Percentiles rank a stretch among this genome's conserved stretches.
Conservation (phyloP, 2,113 vertebrate genomes). For the Calidris pugnax region DNA sequence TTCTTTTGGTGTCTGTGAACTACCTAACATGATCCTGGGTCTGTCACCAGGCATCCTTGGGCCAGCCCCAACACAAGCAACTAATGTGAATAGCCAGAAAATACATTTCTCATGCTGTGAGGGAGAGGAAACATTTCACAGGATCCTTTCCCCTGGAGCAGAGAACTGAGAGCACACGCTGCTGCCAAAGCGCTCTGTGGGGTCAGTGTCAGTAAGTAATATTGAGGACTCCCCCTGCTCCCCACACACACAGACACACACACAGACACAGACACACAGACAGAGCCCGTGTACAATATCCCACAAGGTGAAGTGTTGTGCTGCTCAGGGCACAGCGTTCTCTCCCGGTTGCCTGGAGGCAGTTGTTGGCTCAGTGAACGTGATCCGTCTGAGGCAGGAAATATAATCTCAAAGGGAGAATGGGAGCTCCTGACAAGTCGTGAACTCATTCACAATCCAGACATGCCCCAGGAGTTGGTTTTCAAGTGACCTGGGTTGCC, state of each 20-base stretch:
- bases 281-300: not conserved
- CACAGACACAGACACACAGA: not conserved
- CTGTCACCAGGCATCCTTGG: not conserved
- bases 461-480: not conserved
- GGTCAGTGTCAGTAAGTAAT: not conserved
- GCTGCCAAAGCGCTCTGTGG: not conserved
- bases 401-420: not conserved
- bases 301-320: not conserved
- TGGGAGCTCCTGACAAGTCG: not conserved
- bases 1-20: not conserved
- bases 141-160: not conserved
- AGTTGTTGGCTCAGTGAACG: not conserved
- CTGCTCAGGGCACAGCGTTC: not conserved
- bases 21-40: not conserved
- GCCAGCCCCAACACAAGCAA: not conserved
- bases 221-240: not conserved
- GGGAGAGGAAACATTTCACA: not conserved
- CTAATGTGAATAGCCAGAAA: not conserved
- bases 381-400: not conserved
- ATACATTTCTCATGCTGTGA: fast-evolving
- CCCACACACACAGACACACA: not conserved
- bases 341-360: slow-evolving; percentile 9
- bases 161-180: not conserved
- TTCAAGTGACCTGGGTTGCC: slow-evolving; percentile 4
- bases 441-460: not conserved